Evolutionary conservation across 2,888 invertebrate genomes (phyloP).

Genomic region (Caradrina kadenii): DNA sequence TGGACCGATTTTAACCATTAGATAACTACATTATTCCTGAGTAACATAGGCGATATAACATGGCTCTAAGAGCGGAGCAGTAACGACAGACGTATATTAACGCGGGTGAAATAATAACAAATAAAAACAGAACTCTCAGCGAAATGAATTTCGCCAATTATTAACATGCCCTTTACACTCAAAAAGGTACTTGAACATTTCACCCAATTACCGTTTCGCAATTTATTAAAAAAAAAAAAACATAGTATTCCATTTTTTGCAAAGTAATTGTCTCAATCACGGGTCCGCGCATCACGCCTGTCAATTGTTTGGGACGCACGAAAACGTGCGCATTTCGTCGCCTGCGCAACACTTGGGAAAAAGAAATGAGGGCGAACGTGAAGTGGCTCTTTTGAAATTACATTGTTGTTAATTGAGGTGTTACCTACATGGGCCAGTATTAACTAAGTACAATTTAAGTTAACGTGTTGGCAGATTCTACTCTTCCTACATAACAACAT

Average conservation of each 20-base stretch:
- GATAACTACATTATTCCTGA: no score
- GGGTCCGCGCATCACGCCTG: slow-evolving; percentile 53
- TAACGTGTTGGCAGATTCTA: no score
- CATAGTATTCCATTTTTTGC: slow-evolving; percentile 47
- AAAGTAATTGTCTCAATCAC: slow-evolving; percentile 63
- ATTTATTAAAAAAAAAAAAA: slow-evolving; percentile 47
- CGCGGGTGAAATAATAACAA: background rate
- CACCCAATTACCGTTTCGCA: slow-evolving; percentile 31
- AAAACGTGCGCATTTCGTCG: slow-evolving; percentile 62
- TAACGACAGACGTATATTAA: no score
- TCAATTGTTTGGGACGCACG: slow-evolving; percentile 64
- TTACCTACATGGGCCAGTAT: background rate
- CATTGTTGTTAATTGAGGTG: slow-evolving; percentile 17
- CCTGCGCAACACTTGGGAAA: slow-evolving; percentile 34
- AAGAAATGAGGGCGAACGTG: slow-evolving; percentile 55
- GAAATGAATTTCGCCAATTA: slow-evolving; percentile 2
- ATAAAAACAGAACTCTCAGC: slow-evolving; percentile 1
- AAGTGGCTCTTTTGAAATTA: slow-evolving; percentile 29
- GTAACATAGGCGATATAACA: no score
- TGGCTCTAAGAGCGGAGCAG: no score
- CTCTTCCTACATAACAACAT: no score
- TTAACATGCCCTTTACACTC: slow-evolving; percentile 15
- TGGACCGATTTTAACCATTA: no score
- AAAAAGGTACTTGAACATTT: slow-evolving; percentile 32
- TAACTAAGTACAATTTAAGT: no score